phyloP scores from a whole-genome alignment of 2,888 invertebrate genomes.

The Rhabditophanes sp. region DNA sequence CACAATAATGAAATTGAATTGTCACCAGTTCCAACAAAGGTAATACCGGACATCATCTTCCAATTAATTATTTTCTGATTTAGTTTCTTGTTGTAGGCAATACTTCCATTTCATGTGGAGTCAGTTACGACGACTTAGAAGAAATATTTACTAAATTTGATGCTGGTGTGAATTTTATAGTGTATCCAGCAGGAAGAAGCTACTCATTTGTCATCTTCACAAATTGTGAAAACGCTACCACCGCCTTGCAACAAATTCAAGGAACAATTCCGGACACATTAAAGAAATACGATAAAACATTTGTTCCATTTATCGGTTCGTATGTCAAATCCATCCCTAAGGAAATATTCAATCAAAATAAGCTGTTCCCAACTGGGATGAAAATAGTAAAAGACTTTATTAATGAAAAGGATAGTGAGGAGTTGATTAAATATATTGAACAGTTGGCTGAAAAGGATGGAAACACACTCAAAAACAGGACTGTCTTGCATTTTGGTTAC shows the following conservation, averaged over 20 bases:
- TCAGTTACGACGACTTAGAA: conserved; percentile 22
- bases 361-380: conserved; percentile 22
- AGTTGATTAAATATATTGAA: conserved; percentile 9
- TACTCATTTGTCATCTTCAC: conserved; percentile 26
- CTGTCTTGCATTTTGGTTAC: conserved; percentile 36
- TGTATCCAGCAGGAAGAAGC: conserved; percentile 15
- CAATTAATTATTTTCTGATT: conserved; percentile 1
- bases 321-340: too few relatives aligned
- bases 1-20: conserved; percentile 3
- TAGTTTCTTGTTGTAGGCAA: conserved; percentile 26
- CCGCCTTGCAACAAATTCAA: conserved; percentile 14
- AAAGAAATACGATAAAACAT: too few relatives aligned
- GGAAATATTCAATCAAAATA: too few relatives aligned
- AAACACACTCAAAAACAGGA: conserved; percentile 25
- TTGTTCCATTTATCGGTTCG: too few relatives aligned
- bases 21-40: neutral
- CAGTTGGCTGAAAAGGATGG: conserved; percentile 4
- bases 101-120: conserved; percentile 25
- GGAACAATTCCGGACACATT: conserved; percentile 9
- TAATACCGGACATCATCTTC: neutral
- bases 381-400: conserved; percentile 22
- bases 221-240: conserved; percentile 9
- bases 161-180: conserved; percentile 12
- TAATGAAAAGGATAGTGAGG: conserved; percentile 11
- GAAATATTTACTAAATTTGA: conserved; percentile 17